A percentile compares a stretch with the other conserved stretches of the same genome.
Conservation (phyloP, 1,140 invertebrate genomes). For the Sipha flava region DNA sequence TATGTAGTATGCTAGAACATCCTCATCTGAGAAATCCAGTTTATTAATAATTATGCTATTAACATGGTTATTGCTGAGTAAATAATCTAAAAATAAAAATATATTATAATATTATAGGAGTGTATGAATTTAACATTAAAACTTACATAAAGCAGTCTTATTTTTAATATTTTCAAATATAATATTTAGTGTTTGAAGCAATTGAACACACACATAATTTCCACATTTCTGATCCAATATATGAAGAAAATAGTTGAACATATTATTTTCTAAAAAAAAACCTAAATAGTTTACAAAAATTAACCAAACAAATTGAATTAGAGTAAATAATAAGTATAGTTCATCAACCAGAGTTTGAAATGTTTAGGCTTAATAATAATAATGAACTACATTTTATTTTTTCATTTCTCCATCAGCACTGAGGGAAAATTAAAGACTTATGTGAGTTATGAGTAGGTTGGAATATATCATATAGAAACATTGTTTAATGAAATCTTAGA, state of each 20-base stretch:
- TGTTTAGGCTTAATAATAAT: too few relatives aligned
- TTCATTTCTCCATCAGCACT: too few relatives aligned
- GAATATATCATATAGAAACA: too few relatives aligned
- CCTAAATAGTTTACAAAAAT: constrained; percentile 53
- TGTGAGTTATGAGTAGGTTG: too few relatives aligned
- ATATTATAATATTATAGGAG: background rate
- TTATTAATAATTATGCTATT: constrained; percentile 99
- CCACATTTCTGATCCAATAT: constrained; percentile 98
- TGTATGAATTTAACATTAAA: background rate
- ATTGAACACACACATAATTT: constrained; percentile 93
- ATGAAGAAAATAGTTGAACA: constrained; percentile 94
- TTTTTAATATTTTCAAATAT: constrained; percentile 98
- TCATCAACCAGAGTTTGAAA: too few relatives aligned
- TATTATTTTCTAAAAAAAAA: constrained; percentile 99
- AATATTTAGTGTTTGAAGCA: constrained; percentile 97
- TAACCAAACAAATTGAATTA: too few relatives aligned
- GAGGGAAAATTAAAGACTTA: too few relatives aligned
- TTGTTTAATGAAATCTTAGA: too few relatives aligned
- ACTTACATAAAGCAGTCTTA: constrained; percentile 97
- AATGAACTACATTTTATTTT: too few relatives aligned
- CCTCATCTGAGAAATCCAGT: constrained; percentile 99
- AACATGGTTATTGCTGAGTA: constrained; percentile 98
- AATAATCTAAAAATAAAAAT: constrained; percentile 74
- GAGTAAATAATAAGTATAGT: too few relatives aligned
- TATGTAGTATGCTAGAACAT: constrained; percentile 99